Percentiles rank a stretch among this genome's conserved stretches.
Conservation (phyloP, 2,113 vertebrate genomes). For the Hippocampus mohnikei region DNA sequence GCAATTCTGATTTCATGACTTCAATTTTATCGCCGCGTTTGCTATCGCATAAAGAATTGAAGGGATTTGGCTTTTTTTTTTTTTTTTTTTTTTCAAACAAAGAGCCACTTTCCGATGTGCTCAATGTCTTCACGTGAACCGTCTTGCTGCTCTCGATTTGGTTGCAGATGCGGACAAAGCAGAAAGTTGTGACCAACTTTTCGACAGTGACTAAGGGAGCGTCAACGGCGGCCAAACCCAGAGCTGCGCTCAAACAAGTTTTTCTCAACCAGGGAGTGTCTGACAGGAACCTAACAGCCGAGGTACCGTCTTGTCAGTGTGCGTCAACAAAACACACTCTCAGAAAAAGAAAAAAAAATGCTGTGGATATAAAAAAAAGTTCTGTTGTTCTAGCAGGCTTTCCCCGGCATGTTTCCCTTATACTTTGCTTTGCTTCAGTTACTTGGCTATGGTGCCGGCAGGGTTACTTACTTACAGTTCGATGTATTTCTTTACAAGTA, state of each 20-base stretch:
- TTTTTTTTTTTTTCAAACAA: background rate
- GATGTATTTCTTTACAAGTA: too few species aligned
- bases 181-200: slow-evolving; percentile 60
- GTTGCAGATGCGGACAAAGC: slow-evolving; percentile 58
- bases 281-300: slow-evolving; percentile 57
- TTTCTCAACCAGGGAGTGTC: slow-evolving; percentile 63
- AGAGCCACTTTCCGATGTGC: background rate
- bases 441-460: too few species aligned
- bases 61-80: background rate
- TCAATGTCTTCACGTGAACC: background rate
- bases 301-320: slow-evolving; percentile 55
- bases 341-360: background rate
- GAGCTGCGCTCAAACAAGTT: slow-evolving; percentile 60
- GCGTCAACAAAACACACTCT: slow-evolving; percentile 7
- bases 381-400: too few species aligned
- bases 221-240: slow-evolving; percentile 51
- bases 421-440: too few species aligned
- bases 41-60: too few species aligned
- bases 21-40: too few species aligned
- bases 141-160: background rate
- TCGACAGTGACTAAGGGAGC: slow-evolving; percentile 57
- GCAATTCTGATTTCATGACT: too few species aligned
- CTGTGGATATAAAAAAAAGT: background rate
- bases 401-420: too few species aligned
- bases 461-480: too few species aligned